Percentiles rank a stretch among this genome's conserved stretches.
These are phyloP conservation scores for Aphrophora alni DNA, from an alignment of 2,888 invertebrate species.

Conservation along the genomic window DNA sequence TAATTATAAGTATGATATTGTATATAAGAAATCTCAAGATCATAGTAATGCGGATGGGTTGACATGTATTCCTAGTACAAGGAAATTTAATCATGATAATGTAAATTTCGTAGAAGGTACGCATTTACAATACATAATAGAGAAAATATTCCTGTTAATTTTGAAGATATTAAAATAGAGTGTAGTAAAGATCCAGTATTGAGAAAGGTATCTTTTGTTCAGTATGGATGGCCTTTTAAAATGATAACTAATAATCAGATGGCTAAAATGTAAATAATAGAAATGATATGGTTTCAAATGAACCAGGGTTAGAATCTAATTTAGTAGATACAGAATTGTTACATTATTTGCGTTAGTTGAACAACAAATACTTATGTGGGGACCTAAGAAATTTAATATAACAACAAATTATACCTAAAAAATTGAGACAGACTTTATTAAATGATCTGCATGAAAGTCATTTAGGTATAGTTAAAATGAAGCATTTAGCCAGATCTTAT, in stretches of 20 bases:
- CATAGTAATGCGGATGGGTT: not conserved
- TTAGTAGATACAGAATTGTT: no score
- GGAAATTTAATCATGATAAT: not conserved
- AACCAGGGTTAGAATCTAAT: no score
- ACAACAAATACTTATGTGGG: conserved; percentile 13
- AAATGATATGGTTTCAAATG: no score
- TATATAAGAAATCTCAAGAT: not conserved
- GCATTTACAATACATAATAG: conserved; percentile 11
- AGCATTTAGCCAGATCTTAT: conserved; percentile 10
- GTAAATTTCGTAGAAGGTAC: not conserved
- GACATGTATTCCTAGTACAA: not conserved
- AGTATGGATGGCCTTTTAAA: conserved; percentile 3
- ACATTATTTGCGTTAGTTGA: no score
- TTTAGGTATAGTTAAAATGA: no score
- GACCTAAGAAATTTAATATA: no score
- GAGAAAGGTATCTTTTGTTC: conserved; percentile 10
- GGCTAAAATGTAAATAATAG: no score
- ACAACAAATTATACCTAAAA: conserved; percentile 22
- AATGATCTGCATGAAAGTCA: no score
- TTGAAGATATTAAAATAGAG: conserved; percentile 11
- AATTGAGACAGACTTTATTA: no score
- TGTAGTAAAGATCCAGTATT: not conserved
- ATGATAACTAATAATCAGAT: not conserved
- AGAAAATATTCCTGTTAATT: conserved; percentile 25
- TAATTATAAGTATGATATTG: conserved; percentile 19